Evolutionary conservation across 2,888 invertebrate species (phyloP), one percentile per base, ranked within the genome.

Genomic region (Lochmaea capreae): DNA sequence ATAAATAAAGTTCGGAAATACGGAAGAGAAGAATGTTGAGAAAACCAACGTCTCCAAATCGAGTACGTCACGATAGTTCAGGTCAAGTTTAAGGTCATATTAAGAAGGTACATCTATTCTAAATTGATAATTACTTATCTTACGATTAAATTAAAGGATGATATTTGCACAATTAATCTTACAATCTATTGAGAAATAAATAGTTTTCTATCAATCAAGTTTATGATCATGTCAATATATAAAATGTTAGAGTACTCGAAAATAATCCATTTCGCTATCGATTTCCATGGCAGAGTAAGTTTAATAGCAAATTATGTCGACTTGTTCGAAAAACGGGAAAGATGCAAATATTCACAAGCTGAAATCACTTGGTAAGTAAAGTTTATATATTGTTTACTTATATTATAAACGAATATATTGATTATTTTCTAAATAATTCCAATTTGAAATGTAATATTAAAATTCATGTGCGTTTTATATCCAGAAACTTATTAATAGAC

Each of bases 261-360:
- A 49, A 26, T 49, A 43, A 9, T 22, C 18, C 49, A 65, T 8
- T 59, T 12, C 33, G 62, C 65, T 71, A 66, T 71, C 59, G 71
- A 66, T 52, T 71, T 61, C 14, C 11, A 52, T n/a, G 4, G 18
- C 0, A 26, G 11, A 71, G 57, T 26, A 49, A 18, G 9, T 63
- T 65, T 46, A 52, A 18, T 57, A 42, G 22, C 42, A 46, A 70
- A 66, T n/a, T 22, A 67, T 67, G 67, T 67, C 67, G 66, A 66
- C n/a, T 18, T 54, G 14, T 39, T 14, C 12, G n/a, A 71, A 65
- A 49, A 73, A 72, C 71, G 52, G 43, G 14, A 61, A 61, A 80
- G 9, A 80, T 82, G 75, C 76, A 71, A 75, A 80, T 72, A 58
- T 78, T 61, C 69, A 79, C 11, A 77, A 77, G 59, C 70, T 76